These are phyloP conservation scores for Notarius lentiginosus DNA, from an alignment of 2,113 vertebrate species.

Conservation along the genomic window DNA sequence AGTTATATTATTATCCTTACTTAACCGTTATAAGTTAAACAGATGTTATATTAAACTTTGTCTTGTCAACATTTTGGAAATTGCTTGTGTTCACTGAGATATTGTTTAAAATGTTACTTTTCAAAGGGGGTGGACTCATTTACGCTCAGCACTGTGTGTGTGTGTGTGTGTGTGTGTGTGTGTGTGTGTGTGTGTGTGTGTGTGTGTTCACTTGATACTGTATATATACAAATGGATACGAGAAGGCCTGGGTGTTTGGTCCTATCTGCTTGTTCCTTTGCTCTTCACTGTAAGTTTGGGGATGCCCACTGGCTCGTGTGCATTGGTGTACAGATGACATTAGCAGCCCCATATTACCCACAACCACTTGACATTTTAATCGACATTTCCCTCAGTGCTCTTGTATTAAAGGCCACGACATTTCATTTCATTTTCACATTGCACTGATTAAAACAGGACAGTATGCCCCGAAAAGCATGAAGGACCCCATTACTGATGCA, in stretches of 20 bases:
- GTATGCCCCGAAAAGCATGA: constrained; percentile 66
- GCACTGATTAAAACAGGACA: constrained; percentile 80
- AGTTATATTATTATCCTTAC: too few species aligned
- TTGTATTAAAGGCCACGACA: constrained; percentile 80
- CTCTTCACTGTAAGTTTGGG: constrained; percentile 63
- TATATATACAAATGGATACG: too few species aligned
- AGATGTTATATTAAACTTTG: too few species aligned
- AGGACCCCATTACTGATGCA: constrained; percentile 57
- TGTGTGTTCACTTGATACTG: too few species aligned
- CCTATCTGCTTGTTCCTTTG: not conserved
- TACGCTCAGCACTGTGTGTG: too few species aligned
- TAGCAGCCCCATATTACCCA: constrained; percentile 71
- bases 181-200: too few species aligned
- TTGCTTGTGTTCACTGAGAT: too few species aligned
- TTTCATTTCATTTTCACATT: constrained; percentile 81
- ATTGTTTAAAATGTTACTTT: too few species aligned
- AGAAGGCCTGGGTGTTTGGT: constrained; percentile 17
- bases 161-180: too few species aligned
- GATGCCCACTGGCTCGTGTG: constrained; percentile 69
- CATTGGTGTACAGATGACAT: constrained; percentile 72
- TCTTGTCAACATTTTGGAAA: too few species aligned
- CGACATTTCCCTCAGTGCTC: constrained; percentile 79
- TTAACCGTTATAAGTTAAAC: too few species aligned
- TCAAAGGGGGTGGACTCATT: too few species aligned
- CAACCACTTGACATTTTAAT: constrained; percentile 83